Conservation (phyloP, 1,140 invertebrate genomes). For the Zelostemma sp. region DNA sequence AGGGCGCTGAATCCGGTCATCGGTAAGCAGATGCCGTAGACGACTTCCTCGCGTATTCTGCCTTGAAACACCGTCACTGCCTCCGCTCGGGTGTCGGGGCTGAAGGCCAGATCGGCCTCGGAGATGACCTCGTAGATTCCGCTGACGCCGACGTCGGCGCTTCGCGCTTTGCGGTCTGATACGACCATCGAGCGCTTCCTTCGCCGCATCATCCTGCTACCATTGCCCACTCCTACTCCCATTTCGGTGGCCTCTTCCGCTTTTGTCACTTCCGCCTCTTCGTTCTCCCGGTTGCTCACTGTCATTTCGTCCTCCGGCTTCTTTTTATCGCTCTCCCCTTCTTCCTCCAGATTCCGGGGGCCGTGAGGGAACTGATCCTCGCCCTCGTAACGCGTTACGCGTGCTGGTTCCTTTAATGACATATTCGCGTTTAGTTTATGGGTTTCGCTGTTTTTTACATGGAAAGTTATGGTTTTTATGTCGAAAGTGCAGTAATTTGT, state of each 20-base stretch:
- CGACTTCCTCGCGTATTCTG: conserved; percentile 81
- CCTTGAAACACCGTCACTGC: conserved; percentile 90
- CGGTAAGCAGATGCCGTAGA: conserved; percentile 92
- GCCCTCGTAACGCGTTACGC: conserved; percentile 68
- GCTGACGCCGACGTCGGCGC: conserved; percentile 87
- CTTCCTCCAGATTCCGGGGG: conserved; percentile 78
- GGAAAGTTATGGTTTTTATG: too few species aligned
- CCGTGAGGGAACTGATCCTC: conserved; percentile 86
- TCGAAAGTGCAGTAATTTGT: too few species aligned
- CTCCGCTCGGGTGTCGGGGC: conserved; percentile 82
- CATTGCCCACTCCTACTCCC: conserved; percentile 19
- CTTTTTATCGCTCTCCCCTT: conserved; percentile 42
- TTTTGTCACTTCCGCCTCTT: conserved; percentile 3
- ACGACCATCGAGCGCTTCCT: conserved; percentile 77
- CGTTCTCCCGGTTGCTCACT: conserved; percentile 5
- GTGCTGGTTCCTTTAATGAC: conserved; percentile 74
- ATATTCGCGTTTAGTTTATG: too few species aligned
- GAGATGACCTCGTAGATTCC: conserved; percentile 93
- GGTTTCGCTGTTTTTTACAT: too few species aligned
- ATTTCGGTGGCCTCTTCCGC: conserved; percentile 7
- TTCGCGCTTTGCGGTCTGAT: conserved; percentile 80
- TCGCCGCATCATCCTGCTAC: conserved; percentile 49
- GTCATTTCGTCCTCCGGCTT: background rate
- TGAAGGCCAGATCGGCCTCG: conserved; percentile 92
- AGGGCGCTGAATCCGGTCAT: conserved; percentile 88